A percentile compares a stretch with the other conserved stretches of the same genome.
phyloP scores from a whole-genome alignment of 1,140 invertebrate genomes.

The Pectinophora gossypiella region DNA sequence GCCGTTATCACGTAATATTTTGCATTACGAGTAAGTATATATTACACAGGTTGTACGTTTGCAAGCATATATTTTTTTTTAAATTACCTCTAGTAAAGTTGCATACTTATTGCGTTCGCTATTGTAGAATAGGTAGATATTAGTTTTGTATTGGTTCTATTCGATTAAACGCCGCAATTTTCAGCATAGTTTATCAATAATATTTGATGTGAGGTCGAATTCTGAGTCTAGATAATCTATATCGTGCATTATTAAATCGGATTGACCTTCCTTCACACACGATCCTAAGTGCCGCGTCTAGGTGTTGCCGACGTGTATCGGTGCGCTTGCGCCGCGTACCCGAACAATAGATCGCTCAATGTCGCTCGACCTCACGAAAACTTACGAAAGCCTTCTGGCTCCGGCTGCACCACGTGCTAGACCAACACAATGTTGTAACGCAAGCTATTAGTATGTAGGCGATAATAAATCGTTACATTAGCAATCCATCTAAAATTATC shows the following conservation, averaged over 20 bases:
- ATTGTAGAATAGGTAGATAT: too few relatives aligned
- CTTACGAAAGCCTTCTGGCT: conserved; percentile 45
- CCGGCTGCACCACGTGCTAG: conserved; percentile 7
- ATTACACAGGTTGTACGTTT: too few relatives aligned
- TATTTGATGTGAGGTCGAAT: conserved; percentile 15
- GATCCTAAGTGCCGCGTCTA: conserved; percentile 28
- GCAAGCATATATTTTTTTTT: too few relatives aligned
- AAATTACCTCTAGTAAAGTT: too few relatives aligned
- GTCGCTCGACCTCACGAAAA: conserved; percentile 48
- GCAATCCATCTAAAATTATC: neutral
- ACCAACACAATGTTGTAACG: conserved; percentile 14
- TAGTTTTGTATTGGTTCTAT: too few relatives aligned
- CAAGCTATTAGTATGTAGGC: neutral
- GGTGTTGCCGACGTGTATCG: conserved; percentile 1
- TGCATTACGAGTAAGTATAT: too few relatives aligned
- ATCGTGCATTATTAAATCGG: conserved; percentile 28
- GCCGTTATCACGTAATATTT: too few relatives aligned
- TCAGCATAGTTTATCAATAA: too few relatives aligned
- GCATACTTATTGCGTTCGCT: too few relatives aligned
- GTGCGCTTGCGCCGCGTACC: conserved; percentile 10
- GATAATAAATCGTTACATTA: neutral
- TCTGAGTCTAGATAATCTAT: conserved; percentile 18
- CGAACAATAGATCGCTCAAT: conserved; percentile 56
- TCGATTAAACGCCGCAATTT: too few relatives aligned
- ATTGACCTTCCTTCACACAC: conserved; percentile 48